Evolutionary conservation across 2,113 vertebrate genomes (phyloP), one percentile per base, ranked within the genome.

Genomic region (Hydrochoerus hydrochaeris): DNA sequence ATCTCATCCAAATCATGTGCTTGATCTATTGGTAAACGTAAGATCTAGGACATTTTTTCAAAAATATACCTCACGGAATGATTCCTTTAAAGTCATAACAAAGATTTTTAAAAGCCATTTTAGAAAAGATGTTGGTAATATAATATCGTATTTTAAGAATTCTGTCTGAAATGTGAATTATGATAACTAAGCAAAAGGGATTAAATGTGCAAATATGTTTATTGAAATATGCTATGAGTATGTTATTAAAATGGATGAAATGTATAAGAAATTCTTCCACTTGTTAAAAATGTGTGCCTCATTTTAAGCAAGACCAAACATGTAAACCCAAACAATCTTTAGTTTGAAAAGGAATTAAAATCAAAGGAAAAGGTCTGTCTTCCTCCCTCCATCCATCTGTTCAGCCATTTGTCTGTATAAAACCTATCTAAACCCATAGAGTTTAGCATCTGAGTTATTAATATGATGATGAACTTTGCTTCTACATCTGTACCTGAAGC

Each of bases 361-460:
- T 28, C 3, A n/a, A 16, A 19, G 94, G 52, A 63, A 80, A 90
- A 85, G 58, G 10, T 54, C 3, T 17, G 26, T 22, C 8, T 46
- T 60, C 41, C 46, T 44, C 32, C 35, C 30, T 4, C 19, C 12
- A 24, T 65, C 22, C 14, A 24, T 78, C 44, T 10, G 69, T 35
- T 28, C 26, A 85, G 32, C 11, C 3, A 49, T 57, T 20, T 88
- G 26, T 85, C 30, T 73, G 7, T 75, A 14, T 95, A 75, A 94
- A 91, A 95, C 24, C n/a, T 91, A 96, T 95, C 41, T 85, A 46
- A 46, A 85, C 3, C 9, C 28, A 80, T 78, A 85, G 52, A 97
- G 85, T 89, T 93, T 89, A 97, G 90, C 13, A 73, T 30, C 41
- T 97, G 30, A 44, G 71, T 96, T 78, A 84, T 24, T 85, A 91